These are phyloP conservation scores for Ctenopoma multispine DNA, from an alignment of 2,797 vertebrate genomes.

Conservation along the genomic window DNA sequence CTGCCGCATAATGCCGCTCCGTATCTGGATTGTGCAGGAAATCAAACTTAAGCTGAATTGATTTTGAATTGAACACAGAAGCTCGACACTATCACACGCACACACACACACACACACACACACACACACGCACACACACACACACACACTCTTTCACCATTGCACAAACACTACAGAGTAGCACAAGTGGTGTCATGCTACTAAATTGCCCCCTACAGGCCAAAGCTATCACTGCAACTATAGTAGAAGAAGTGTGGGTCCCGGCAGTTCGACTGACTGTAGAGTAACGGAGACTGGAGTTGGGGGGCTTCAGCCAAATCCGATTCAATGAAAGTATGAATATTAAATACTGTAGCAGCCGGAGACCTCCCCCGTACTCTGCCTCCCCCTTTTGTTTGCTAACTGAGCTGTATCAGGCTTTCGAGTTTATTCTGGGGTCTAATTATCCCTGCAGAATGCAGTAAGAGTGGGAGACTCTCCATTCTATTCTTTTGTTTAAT, in stretches of 20 bases:
- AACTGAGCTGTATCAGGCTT: constrained; percentile 57
- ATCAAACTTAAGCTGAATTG: constrained; percentile 41
- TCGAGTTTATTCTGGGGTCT: constrained; percentile 45
- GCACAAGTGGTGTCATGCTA: constrained; percentile 53
- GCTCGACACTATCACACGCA: constrained; percentile 6
- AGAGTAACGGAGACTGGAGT: constrained; percentile 38
- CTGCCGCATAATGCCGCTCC: constrained; percentile 15
- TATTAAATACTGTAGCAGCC: constrained; percentile 58
- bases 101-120: constrained; percentile 5
- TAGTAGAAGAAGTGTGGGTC: not conserved
- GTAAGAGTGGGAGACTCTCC: constrained; percentile 35
- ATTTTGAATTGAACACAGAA: constrained; percentile 39
- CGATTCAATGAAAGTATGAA: constrained; percentile 57
- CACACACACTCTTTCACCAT: not conserved
- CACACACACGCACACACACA: constrained; percentile 7
- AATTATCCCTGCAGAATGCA: constrained; percentile 57
- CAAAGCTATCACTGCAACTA: constrained; percentile 47
- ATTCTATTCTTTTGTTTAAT: constrained; percentile 58
- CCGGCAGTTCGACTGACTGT: constrained; percentile 42
- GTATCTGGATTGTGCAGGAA: constrained; percentile 44
- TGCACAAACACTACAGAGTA: not conserved
- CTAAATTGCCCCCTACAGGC: constrained; percentile 84
- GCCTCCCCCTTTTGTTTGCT: constrained; percentile 53
- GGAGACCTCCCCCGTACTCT: constrained; percentile 16
- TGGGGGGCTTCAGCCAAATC: constrained; percentile 27